A percentile compares a stretch with the other conserved stretches of the same genome.
Conservation (phyloP, 2,797 vertebrate genomes). For the Neosalanx taihuensis region DNA sequence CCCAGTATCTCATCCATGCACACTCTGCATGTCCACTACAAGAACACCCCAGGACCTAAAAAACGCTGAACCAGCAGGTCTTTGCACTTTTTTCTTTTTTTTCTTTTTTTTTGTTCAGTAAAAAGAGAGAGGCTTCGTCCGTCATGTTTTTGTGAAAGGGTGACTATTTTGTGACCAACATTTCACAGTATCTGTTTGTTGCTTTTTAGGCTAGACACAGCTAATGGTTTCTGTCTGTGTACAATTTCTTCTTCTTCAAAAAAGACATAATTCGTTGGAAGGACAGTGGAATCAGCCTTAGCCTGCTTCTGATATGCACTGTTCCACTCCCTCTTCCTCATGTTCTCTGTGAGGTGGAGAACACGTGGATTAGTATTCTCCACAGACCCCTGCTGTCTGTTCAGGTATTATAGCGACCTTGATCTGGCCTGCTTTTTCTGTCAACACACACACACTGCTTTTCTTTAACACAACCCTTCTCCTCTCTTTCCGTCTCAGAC, state of each 20-base stretch:
- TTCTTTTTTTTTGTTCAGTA: too few species aligned
- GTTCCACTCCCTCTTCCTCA: not conserved
- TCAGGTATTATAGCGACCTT: not conserved
- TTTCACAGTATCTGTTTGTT: too few species aligned
- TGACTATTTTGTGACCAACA: too few species aligned
- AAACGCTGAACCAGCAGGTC: not conserved
- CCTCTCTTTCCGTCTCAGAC: constrained; percentile 3
- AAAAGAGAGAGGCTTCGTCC: too few species aligned
- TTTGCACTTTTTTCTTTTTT: not conserved
- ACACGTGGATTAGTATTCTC: not conserved
- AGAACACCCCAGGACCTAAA: not conserved
- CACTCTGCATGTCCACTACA: not conserved
- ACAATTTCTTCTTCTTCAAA: too few species aligned
- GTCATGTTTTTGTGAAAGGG: too few species aligned
- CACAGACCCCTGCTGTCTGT: not conserved
- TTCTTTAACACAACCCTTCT: not conserved
- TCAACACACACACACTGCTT: not conserved
- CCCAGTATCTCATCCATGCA: not conserved
- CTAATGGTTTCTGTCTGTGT: too few species aligned
- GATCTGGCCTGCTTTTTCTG: not conserved
- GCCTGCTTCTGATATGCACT: not conserved
- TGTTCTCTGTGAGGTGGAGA: not conserved
- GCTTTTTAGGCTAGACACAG: too few species aligned
- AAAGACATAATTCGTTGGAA: not conserved
- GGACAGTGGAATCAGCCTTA: not conserved